These are phyloP conservation scores for Enteromius radiatus DNA, from an alignment of 2,797 vertebrate species.

Conservation along the genomic window DNA sequence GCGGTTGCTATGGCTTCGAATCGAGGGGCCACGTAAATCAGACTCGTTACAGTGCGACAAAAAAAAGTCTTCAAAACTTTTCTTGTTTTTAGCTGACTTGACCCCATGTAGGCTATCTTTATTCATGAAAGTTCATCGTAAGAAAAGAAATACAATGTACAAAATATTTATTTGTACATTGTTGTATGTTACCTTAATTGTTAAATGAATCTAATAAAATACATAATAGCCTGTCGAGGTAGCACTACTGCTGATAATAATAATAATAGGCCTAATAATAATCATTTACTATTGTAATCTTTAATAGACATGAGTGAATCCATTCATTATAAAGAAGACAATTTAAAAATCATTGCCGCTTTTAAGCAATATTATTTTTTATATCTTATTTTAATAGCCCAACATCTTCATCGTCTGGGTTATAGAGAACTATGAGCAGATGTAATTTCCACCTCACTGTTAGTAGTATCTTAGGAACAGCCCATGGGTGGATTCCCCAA, in stretches of 20 bases:
- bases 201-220: not conserved
- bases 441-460: conserved; percentile 48
- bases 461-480: conserved; percentile 31
- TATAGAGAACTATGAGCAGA: conserved; percentile 26
- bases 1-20: conserved; percentile 82
- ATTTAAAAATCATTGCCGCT: not conserved
- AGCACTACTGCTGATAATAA: no score
- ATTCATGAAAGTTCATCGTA: not conserved
- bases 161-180: not conserved
- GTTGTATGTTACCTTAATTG: not conserved
- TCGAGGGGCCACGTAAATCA: conserved; percentile 80
- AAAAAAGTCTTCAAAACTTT: conserved; percentile 68
- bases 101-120: conserved; percentile 1
- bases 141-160: conserved; percentile 9
- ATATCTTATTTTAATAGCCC: not conserved
- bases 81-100: conserved; percentile 59
- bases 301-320: not conserved
- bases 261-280: not conserved
- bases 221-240: not conserved
- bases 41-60: conserved; percentile 79
- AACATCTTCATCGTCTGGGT: not conserved
- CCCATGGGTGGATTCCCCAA: conserved; percentile 50
- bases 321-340: not conserved
- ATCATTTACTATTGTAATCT: not conserved
- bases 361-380: conserved; percentile 15